Evolutionary conservation across 1,140 invertebrate species (phyloP).

Genomic region (Sminthurides bifidus): DNA sequence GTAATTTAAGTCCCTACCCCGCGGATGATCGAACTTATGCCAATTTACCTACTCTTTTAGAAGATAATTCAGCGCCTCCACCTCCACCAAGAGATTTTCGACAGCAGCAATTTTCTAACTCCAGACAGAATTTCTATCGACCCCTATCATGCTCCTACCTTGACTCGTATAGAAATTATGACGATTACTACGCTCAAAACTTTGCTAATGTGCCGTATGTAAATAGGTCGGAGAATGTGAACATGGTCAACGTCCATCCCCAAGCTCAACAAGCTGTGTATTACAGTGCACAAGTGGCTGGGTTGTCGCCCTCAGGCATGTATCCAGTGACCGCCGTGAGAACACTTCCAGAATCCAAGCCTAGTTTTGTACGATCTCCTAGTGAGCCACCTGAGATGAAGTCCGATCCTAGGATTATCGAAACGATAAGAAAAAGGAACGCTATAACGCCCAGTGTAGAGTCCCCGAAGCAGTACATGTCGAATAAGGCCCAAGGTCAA

Average conservation of each 20-base stretch:
- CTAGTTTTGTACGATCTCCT: constrained; percentile 14
- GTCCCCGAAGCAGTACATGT: too few relatives aligned
- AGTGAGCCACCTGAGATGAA: constrained; percentile 27
- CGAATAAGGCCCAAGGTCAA: constrained; percentile 4
- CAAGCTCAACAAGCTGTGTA: not conserved
- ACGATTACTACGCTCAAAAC: not conserved
- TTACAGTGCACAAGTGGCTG: not conserved
- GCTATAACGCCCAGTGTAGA: not conserved
- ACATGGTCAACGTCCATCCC: too few relatives aligned
- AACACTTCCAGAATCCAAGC: not conserved
- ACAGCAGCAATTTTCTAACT: constrained; percentile 4
- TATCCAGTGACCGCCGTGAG: not conserved
- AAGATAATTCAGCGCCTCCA: constrained; percentile 10
- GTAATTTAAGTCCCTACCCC: constrained; percentile 4
- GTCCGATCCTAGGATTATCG: not conserved
- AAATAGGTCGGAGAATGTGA: too few relatives aligned
- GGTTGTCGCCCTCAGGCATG: not conserved
- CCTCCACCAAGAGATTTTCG: constrained; percentile 24
- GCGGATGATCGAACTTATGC: constrained; percentile 18
- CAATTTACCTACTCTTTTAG: constrained; percentile 5
- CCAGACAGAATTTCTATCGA: constrained; percentile 24
- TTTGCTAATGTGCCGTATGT: too few relatives aligned
- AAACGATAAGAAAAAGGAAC: not conserved
- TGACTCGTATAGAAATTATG: constrained; percentile 13
- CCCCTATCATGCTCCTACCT: constrained; percentile 30